Conservation (phyloP, 1,140 invertebrate genomes). For the Vollenhovia emeryi region DNA sequence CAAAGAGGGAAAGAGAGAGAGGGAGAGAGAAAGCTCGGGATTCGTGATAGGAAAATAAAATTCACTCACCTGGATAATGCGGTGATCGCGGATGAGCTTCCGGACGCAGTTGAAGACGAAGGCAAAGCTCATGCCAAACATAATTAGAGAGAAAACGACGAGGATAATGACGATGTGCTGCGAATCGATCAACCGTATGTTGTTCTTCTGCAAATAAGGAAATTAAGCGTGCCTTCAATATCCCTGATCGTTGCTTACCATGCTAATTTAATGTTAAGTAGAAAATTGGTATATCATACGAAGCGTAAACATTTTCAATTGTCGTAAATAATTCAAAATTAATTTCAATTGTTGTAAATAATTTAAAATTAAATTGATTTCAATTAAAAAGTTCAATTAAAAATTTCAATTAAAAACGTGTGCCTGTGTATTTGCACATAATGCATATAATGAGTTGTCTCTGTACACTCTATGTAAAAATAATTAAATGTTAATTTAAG, state of each 20-base stretch:
- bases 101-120: constrained; percentile 94
- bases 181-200: constrained; percentile 84
- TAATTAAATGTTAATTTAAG: background rate
- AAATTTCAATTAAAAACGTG: background rate
- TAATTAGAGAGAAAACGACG: constrained; percentile 94
- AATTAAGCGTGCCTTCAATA: constrained; percentile 23
- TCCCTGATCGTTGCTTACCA: background rate
- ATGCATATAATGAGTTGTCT: background rate
- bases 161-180: constrained; percentile 95
- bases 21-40: background rate
- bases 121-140: constrained; percentile 94
- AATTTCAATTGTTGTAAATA: background rate
- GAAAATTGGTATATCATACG: background rate
- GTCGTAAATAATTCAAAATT: background rate
- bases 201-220: constrained; percentile 84
- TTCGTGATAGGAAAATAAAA: background rate
- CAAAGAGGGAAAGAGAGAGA: background rate
- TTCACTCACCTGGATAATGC: constrained; percentile 91
- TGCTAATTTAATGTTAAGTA: background rate
- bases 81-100: constrained; percentile 93
- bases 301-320: background rate
- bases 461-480: background rate
- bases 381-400: too few relatives aligned
- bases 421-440: background rate
- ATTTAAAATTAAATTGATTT: background rate